Evolutionary conservation across 1,140 invertebrate genomes (phyloP).

Genomic region (Microplitis mediator): DNA sequence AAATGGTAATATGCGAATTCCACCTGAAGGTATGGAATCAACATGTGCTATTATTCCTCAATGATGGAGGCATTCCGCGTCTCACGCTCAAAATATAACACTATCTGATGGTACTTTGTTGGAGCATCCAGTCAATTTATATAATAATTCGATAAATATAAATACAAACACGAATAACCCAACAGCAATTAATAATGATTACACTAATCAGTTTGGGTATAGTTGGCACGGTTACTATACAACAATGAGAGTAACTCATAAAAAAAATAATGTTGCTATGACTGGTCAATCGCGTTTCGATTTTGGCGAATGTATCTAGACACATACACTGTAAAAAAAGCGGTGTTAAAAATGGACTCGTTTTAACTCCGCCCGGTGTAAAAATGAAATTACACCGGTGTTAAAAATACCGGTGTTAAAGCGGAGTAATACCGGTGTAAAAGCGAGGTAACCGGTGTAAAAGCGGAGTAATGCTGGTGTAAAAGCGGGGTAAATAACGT

Average conservation of each 20-base stretch:
- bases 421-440: too few species aligned
- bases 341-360: too few species aligned
- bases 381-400: too few species aligned
- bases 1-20: constrained; percentile 64
- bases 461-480: too few species aligned
- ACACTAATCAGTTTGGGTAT: constrained; percentile 2
- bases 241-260: constrained; percentile 19
- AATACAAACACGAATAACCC: neutral
- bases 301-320: constrained; percentile 25
- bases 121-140: constrained; percentile 4
- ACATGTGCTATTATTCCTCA: constrained; percentile 55
- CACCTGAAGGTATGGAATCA: constrained; percentile 67
- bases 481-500: too few species aligned
- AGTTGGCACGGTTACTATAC: constrained; percentile 25
- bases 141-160: too few species aligned
- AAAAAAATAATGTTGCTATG: constrained; percentile 14
- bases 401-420: too few species aligned
- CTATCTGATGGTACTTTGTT: constrained; percentile 5
- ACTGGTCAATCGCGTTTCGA: constrained; percentile 17
- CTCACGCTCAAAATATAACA: constrained; percentile 19
- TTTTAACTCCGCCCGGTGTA: too few species aligned
- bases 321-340: neutral
- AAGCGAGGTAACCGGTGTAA: too few species aligned
- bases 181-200: neutral
- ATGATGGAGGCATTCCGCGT: constrained; percentile 58